Evolutionary conservation across 2,888 invertebrate genomes (phyloP).

Genomic region (Agrotis puta): DNA sequence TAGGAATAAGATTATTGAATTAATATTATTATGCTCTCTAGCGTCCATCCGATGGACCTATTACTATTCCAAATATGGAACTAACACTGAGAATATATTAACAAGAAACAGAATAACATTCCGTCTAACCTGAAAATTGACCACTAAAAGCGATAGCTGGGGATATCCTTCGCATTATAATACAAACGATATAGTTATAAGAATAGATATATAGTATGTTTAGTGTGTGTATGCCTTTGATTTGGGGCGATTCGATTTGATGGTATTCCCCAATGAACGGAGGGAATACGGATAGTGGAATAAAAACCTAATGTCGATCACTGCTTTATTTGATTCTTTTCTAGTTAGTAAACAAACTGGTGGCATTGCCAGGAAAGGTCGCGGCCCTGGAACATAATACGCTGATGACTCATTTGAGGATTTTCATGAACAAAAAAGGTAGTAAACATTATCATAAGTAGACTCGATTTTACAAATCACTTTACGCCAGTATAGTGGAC

Average conservation of each 20-base stretch:
- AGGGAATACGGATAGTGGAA: slow-evolving; percentile 10
- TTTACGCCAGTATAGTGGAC: too few relatives aligned
- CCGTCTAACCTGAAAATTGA: slow-evolving; percentile 4
- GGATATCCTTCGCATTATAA: background rate
- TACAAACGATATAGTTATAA: background rate
- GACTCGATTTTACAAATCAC: too few relatives aligned
- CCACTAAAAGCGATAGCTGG: background rate
- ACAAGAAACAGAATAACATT: background rate
- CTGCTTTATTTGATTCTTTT: background rate
- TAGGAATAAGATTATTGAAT: background rate
- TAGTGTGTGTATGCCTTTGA: slow-evolving; percentile 15
- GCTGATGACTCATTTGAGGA: too few relatives aligned
- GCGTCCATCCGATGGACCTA: background rate
- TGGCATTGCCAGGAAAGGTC: too few relatives aligned
- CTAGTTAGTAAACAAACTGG: background rate
- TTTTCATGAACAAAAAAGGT: too few relatives aligned
- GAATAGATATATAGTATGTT: background rate
- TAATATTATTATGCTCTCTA: background rate
- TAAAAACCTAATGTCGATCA: slow-evolving; percentile 7
- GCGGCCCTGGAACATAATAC: too few relatives aligned
- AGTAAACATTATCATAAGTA: background rate
- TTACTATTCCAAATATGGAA: background rate
- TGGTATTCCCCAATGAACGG: slow-evolving; percentile 25
- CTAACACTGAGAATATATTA: background rate
- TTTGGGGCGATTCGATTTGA: slow-evolving; percentile 4